These are phyloP conservation scores for Volucella inflata DNA, from an alignment of 2,888 invertebrate genomes.

Conservation along the genomic window DNA sequence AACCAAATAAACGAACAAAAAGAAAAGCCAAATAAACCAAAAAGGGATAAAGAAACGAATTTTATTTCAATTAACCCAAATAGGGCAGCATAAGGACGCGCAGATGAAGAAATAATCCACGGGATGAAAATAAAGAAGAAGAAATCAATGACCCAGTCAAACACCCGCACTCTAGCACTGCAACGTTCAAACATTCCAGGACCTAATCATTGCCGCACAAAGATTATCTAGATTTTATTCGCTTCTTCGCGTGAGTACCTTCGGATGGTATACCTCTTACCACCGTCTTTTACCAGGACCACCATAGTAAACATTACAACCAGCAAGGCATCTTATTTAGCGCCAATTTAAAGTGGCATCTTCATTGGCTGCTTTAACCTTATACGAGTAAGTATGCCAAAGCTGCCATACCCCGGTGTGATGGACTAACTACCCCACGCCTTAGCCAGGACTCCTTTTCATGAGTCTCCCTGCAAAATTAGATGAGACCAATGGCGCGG, in stretches of 20 bases:
- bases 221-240: constrained; percentile 75
- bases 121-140: constrained; percentile 73
- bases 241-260: constrained; percentile 74
- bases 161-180: constrained; percentile 6
- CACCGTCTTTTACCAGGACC: constrained; percentile 28
- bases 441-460: constrained; percentile 59
- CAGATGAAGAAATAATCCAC: constrained; percentile 75
- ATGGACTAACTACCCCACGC: constrained; percentile 24
- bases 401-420: constrained; percentile 3
- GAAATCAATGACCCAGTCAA: constrained; percentile 75
- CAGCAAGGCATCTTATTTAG: constrained; percentile 2
- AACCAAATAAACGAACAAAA: constrained; percentile 53
- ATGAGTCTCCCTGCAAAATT: constrained; percentile 65
- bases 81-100: constrained; percentile 73
- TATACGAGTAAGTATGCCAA: constrained; percentile 32
- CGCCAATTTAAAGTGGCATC: constrained; percentile 72
- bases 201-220: constrained; percentile 75
- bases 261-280: constrained; percentile 42
- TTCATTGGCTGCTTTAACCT: constrained; percentile 63
- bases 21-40: constrained; percentile 19
- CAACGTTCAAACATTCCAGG: constrained; percentile 25
- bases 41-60: constrained; percentile 62
- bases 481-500: constrained; percentile 75
- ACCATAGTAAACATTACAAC: too few relatives aligned
- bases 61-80: constrained; percentile 76